Conservation (phyloP, 1,140 invertebrate genomes). For the Heliconius himera region DNA sequence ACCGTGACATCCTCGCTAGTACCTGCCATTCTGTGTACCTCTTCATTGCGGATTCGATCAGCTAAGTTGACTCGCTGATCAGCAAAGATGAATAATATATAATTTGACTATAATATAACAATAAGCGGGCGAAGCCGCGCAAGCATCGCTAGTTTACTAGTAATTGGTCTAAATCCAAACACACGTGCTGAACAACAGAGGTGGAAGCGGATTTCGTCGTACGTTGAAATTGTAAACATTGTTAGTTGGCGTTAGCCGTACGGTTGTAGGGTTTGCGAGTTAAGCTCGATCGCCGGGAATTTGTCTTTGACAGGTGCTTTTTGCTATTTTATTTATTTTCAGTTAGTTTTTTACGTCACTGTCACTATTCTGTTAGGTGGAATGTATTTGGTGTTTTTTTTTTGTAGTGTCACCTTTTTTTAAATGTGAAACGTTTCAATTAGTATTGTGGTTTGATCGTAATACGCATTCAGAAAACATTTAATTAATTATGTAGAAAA, state of each 20-base stretch:
- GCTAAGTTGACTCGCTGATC: too few relatives aligned
- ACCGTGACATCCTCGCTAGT: too few relatives aligned
- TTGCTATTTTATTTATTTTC: not conserved
- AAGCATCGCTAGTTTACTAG: not conserved
- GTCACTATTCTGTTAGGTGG: not conserved
- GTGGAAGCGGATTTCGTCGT: conserved; percentile 9
- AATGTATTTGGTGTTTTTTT: not conserved
- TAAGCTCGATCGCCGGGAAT: not conserved
- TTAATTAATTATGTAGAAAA: too few relatives aligned
- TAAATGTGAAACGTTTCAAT: too few relatives aligned
- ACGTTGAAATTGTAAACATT: conserved; percentile 6
- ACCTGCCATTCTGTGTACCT: too few relatives aligned
- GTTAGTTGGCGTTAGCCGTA: not conserved
- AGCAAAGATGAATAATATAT: too few relatives aligned
- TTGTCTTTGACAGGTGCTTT: conserved; percentile 11
- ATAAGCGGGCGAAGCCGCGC: too few relatives aligned
- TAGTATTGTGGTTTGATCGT: too few relatives aligned
- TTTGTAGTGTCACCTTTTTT: not conserved
- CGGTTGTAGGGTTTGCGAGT: not conserved
- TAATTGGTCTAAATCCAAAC: not conserved
- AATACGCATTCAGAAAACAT: too few relatives aligned
- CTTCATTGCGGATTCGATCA: too few relatives aligned
- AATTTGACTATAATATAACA: too few relatives aligned
- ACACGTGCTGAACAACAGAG: not conserved
- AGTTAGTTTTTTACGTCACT: not conserved